These are phyloP conservation scores for Ooceraea biroi DNA, from an alignment of 1,140 invertebrate species.

Conservation along the genomic window DNA sequence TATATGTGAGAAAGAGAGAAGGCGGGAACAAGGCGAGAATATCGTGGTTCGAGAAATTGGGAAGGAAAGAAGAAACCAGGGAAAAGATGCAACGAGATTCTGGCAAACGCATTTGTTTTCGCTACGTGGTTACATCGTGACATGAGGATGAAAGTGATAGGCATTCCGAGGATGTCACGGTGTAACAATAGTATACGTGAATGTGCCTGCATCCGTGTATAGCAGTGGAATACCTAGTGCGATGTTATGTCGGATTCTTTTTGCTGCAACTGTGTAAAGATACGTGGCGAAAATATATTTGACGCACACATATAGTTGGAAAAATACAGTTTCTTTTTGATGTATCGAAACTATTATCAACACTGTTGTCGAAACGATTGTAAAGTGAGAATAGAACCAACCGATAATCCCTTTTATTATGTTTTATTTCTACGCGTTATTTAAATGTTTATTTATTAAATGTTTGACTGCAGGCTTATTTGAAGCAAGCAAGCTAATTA, in stretches of 20 bases:
- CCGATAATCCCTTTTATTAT: not conserved
- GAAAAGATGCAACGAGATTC: slow-evolving; percentile 47
- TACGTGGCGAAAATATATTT: slow-evolving; percentile 50
- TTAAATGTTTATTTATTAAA: no score
- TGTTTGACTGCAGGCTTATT: no score
- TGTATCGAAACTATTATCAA: not conserved
- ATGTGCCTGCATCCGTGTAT: not conserved
- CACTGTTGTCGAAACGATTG: slow-evolving; percentile 12
- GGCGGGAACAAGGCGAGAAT: not conserved
- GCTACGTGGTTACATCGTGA: slow-evolving; percentile 54
- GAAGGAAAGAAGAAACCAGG: slow-evolving; percentile 25
- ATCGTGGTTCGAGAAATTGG: slow-evolving; percentile 40
- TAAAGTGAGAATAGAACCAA: not conserved
- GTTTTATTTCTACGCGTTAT: no score
- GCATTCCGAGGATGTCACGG: slow-evolving; percentile 38
- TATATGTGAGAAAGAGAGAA: not conserved
- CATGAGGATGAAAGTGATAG: slow-evolving; percentile 61
- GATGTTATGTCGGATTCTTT: slow-evolving; percentile 48
- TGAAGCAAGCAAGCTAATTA: no score
- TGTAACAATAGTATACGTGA: slow-evolving; percentile 37
- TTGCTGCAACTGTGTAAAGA: slow-evolving; percentile 30
- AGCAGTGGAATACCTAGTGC: slow-evolving; percentile 35
- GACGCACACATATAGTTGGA: not conserved
- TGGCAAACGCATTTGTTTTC: slow-evolving; percentile 61
- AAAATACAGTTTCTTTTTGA: slow-evolving; percentile 6